Evolutionary conservation across 1,140 invertebrate species (phyloP).

Genomic region (Semibalanus balanoides): DNA sequence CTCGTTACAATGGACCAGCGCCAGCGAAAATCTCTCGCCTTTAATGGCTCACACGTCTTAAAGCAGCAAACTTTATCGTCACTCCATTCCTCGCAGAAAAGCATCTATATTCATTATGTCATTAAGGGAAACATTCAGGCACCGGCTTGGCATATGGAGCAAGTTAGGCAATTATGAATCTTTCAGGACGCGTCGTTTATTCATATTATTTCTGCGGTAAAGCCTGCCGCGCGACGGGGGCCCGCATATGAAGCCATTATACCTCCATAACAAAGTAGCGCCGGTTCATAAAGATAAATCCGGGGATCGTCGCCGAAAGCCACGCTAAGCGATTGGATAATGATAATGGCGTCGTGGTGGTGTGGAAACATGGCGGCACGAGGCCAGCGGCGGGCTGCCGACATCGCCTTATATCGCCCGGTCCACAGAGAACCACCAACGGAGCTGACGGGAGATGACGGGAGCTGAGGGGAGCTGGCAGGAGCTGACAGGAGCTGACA

Average conservation of each 20-base stretch:
- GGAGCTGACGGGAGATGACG: too few species aligned
- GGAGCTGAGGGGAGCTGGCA: too few species aligned
- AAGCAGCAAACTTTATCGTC: neutral
- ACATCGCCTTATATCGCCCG: neutral
- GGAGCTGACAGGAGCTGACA: too few species aligned
- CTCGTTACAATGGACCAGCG: neutral
- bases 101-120: slow-evolving; percentile 1
- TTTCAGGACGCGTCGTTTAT: slow-evolving; percentile 26
- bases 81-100: neutral
- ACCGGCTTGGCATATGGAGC: slow-evolving; percentile 76
- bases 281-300: slow-evolving; percentile 9
- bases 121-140: neutral
- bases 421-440: too few species aligned
- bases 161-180: slow-evolving; percentile 62
- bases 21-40: neutral
- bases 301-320: neutral
- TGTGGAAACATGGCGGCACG: neutral
- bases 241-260: slow-evolving; percentile 11
- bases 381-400: neutral
- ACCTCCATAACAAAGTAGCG: slow-evolving; percentile 10
- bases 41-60: neutral
- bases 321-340: neutral
- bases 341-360: neutral
- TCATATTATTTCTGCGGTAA: slow-evolving; percentile 9
- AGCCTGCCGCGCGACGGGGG: slow-evolving; percentile 9